A percentile compares a stretch with the other conserved stretches of the same genome.
These are phyloP conservation scores for Turnix velox DNA, from an alignment of 2,113 vertebrate species.

Conservation along the genomic window DNA sequence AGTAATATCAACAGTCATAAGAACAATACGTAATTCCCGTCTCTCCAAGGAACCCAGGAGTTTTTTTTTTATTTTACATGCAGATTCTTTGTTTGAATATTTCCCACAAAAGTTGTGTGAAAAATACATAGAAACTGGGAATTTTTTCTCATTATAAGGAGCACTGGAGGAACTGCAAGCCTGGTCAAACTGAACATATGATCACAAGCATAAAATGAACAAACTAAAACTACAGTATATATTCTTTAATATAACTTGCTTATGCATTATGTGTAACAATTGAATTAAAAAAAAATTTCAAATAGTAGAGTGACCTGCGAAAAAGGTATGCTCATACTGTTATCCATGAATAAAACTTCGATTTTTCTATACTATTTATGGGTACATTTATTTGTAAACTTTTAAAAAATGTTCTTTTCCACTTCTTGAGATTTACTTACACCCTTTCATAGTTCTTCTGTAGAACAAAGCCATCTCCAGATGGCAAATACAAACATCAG, in stretches of 20 bases:
- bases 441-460: not conserved
- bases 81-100: not conserved
- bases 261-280: not conserved
- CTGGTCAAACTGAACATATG: not conserved
- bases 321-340: not conserved
- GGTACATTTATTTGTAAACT: conserved; percentile 21
- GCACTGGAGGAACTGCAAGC: not conserved
- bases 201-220: not conserved
- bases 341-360: not conserved
- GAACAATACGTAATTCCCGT: not conserved
- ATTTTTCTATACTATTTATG: not conserved
- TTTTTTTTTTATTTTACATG: not conserved
- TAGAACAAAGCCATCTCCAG: conserved; percentile 51
- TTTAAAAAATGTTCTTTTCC: not conserved
- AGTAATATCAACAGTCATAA: not conserved
- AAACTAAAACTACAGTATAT: not conserved
- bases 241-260: not conserved
- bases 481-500: conserved; percentile 54
- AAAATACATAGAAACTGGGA: not conserved
- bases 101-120: not conserved
- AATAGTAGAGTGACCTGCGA: not conserved
- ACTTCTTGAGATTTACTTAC: conserved; percentile 1
- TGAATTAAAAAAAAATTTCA: not conserved
- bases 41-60: not conserved
- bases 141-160: not conserved